Percentiles rank a stretch among this genome's conserved stretches.
Evolutionary conservation across 1,140 invertebrate genomes (phyloP).

Genomic region (Plectrocnemia conspersa): DNA sequence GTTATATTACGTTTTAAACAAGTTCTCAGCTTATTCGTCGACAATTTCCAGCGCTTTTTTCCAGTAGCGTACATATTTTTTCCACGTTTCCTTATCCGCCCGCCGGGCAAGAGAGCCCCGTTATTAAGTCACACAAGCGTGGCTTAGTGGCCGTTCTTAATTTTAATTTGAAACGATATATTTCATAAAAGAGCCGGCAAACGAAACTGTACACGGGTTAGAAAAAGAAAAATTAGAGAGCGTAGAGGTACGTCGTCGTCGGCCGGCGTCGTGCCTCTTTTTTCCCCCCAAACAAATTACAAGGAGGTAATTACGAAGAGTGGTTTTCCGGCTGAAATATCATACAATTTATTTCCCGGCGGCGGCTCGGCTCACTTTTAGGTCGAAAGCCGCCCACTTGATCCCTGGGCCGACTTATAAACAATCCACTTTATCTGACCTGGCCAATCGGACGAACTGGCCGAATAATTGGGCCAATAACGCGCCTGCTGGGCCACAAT

Average conservation of each 20-base stretch:
- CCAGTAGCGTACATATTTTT: too few species aligned
- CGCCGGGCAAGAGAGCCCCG: too few species aligned
- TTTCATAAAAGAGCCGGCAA: constrained; percentile 22
- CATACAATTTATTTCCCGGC: constrained; percentile 24
- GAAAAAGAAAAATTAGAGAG: constrained; percentile 23
- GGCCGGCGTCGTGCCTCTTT: constrained; percentile 7
- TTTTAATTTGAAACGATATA: constrained; percentile 30
- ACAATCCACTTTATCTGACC: background rate
- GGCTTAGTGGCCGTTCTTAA: constrained; percentile 15
- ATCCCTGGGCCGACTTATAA: background rate
- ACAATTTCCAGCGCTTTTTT: too few species aligned
- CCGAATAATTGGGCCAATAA: too few species aligned
- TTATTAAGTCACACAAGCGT: background rate
- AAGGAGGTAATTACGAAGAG: constrained; percentile 30
- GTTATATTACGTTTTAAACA: too few species aligned
- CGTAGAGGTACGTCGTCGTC: constrained; percentile 4
- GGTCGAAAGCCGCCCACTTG: background rate
- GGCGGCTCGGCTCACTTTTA: background rate
- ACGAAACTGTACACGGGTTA: constrained; percentile 17
- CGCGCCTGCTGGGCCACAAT: too few species aligned
- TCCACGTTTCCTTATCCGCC: too few species aligned
- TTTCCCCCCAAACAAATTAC: constrained; percentile 28
- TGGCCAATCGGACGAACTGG: too few species aligned
- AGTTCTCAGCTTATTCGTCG: too few species aligned
- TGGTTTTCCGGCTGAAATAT: constrained; percentile 32